Base-by-base conservation (phyloP, 2,888 invertebrate species). In the Cybosia mesomella region DNA sequence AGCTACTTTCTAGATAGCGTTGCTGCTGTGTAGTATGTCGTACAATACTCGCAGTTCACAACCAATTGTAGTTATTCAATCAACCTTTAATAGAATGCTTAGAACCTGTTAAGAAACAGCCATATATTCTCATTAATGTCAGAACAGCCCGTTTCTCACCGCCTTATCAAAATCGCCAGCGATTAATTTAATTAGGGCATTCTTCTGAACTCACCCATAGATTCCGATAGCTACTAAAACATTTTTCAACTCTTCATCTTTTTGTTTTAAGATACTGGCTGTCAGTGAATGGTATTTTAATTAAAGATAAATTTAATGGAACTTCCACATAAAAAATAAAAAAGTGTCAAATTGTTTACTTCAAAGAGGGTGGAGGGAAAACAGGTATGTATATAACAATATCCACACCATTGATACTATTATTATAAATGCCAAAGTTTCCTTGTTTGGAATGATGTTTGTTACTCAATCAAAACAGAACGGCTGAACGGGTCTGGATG, bases 181-280 rank as follows among this genome's bases (percentile, higher is more conserved):
- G 93, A 92, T 94, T 92, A 90, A 93, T 93, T 91, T 93, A 91
- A 93, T 93, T 94, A 94, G 86, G 85, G 90, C 89, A 94, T 95
- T 92, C 92, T 88, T 87, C 67, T 79, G 85, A 82, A 87, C 88
- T 89, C 89, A 88, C 77, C 85, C 85, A 88, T 88, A 87, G 88
- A 90, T 87, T 88, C 85, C 83, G 83, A 87, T 87, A 88, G 85
- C 86, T 85, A 87, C 88, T 87, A 83, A 86, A 89, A 87, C 86
- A 91, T 92, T 87, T 90, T 86, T 84, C 72, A 79, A 81, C 80
- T 85, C 80, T 79, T 74, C 78, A 81, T 85, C 87, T 86, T 49
- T 49, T 87, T 84, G 85, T 87, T 87, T 84, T 80, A 70, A 74
- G 71, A 71, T 75, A 77, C 76, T 81, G 78, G 81, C 74, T 83